Evolutionary conservation across 2,888 invertebrate genomes (phyloP).

Genomic region (Empis stercorea): DNA sequence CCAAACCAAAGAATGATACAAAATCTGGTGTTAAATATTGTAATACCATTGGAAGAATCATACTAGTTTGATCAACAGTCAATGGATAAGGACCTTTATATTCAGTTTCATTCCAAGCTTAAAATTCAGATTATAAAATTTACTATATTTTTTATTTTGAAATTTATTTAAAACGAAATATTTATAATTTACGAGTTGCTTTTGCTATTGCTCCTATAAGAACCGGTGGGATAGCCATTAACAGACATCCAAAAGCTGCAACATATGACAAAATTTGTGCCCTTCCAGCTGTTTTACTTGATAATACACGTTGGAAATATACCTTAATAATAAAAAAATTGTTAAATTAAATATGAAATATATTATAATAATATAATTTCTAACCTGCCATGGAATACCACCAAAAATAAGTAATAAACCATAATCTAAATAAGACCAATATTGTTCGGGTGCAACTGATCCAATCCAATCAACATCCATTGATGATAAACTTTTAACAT

Average conservation of each 20-base stretch:
- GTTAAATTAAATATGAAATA: not conserved
- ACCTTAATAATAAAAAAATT: slow-evolving; percentile 52
- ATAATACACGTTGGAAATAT: slow-evolving; percentile 95
- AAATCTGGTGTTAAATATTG: slow-evolving; percentile 93
- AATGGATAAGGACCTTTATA: slow-evolving; percentile 66
- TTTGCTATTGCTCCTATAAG: slow-evolving; percentile 95
- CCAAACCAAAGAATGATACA: slow-evolving; percentile 94
- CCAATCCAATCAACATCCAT: slow-evolving; percentile 89
- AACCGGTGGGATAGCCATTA: slow-evolving; percentile 96
- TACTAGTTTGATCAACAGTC: slow-evolving; percentile 67
- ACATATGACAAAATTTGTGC: slow-evolving; percentile 93
- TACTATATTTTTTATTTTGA: not conserved
- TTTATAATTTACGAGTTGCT: slow-evolving; percentile 65
- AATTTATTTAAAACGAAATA: not conserved
- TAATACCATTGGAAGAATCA: slow-evolving; percentile 93
- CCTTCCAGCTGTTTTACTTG: slow-evolving; percentile 85
- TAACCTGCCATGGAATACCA: slow-evolving; percentile 93
- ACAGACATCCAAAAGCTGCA: slow-evolving; percentile 86
- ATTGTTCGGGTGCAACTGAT: slow-evolving; percentile 52
- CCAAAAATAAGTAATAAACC: slow-evolving; percentile 84
- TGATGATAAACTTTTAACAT: slow-evolving; percentile 67
- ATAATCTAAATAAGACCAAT: slow-evolving; percentile 77
- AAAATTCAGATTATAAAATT: not conserved
- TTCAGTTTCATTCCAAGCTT: slow-evolving; percentile 92
- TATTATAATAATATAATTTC: slow-evolving; percentile 9